A percentile compares a stretch with the other conserved stretches of the same genome.
Evolutionary conservation across 35 echinoderm and acorn worm genomes (phyloP).

Genomic region (Hemicentrotus pulcherrimus): DNA sequence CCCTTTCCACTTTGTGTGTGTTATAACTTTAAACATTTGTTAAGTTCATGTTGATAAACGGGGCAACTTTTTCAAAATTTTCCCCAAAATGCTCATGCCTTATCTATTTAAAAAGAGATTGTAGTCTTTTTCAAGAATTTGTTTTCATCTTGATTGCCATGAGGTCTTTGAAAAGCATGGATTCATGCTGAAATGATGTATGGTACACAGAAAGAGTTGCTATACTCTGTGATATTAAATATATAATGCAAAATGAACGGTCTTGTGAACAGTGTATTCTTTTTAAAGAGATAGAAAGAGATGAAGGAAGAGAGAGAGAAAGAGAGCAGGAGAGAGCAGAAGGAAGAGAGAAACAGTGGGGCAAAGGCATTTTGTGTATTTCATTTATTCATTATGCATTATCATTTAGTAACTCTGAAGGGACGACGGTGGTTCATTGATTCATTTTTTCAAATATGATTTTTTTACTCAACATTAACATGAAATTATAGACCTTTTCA

Average conservation of each 20-base stretch:
- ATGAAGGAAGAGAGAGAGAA: neutral
- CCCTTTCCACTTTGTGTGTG: neutral
- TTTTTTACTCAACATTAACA: too few relatives aligned
- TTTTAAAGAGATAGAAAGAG: neutral
- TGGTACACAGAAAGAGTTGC: conserved; percentile 9
- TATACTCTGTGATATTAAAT: neutral
- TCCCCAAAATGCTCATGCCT: neutral
- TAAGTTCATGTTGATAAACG: neutral
- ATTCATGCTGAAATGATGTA: neutral
- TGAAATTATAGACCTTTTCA: too few relatives aligned
- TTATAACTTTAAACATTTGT: neutral
- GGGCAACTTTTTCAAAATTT: neutral
- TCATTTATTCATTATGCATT: too few relatives aligned
- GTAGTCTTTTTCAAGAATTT: neutral
- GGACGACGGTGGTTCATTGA: too few relatives aligned
- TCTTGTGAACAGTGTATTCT: neutral
- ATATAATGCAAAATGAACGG: neutral
- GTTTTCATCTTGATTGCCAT: neutral
- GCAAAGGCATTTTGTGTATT: neutral
- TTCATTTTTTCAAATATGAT: too few relatives aligned
- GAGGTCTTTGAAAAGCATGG: neutral
- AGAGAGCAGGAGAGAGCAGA: neutral
- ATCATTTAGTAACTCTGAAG: too few relatives aligned
- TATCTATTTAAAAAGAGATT: neutral
- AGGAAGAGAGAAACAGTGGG: neutral